These are phyloP conservation scores for Mamestra brassicae DNA, from an alignment of 2,888 invertebrate genomes.

Conservation along the genomic window DNA sequence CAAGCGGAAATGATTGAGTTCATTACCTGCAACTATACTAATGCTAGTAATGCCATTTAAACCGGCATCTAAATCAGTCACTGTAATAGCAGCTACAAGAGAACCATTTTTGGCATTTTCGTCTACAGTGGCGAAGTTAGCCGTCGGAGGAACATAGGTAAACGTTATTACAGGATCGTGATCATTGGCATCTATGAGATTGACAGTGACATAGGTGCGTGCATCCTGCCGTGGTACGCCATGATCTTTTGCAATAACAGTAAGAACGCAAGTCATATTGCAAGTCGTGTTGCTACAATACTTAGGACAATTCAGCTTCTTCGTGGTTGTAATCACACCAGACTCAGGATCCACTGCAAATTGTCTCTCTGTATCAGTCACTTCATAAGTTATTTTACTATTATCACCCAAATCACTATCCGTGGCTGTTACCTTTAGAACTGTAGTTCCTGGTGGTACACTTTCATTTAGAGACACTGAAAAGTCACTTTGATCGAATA, in stretches of 20 bases:
- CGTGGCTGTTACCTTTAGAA: conserved; percentile 97
- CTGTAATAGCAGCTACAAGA: conserved; percentile 98
- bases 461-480: conserved; percentile 98
- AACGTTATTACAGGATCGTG: conserved; percentile 98
- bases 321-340: conserved; percentile 96
- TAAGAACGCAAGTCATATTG: conserved; percentile 98
- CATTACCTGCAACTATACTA: conserved; percentile 96
- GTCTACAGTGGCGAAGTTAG: conserved; percentile 97
- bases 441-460: conserved; percentile 96
- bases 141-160: conserved; percentile 95
- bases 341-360: conserved; percentile 98
- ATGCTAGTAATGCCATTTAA: conserved; percentile 97
- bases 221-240: conserved; percentile 98
- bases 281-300: conserved; percentile 94
- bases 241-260: conserved; percentile 98
- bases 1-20: conserved; percentile 96
- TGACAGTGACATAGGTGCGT: conserved; percentile 97
- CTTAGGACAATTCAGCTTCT: conserved; percentile 95
- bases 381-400: conserved; percentile 97
- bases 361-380: conserved; percentile 96
- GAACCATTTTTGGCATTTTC: conserved; percentile 98
- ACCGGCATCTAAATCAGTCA: conserved; percentile 97
- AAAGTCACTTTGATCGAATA: conserved; percentile 98
- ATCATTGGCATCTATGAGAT: conserved; percentile 97
- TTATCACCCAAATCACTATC: conserved; percentile 98